These are phyloP conservation scores for Lypha dubia DNA, from an alignment of 2,888 invertebrate genomes.

Conservation along the genomic window DNA sequence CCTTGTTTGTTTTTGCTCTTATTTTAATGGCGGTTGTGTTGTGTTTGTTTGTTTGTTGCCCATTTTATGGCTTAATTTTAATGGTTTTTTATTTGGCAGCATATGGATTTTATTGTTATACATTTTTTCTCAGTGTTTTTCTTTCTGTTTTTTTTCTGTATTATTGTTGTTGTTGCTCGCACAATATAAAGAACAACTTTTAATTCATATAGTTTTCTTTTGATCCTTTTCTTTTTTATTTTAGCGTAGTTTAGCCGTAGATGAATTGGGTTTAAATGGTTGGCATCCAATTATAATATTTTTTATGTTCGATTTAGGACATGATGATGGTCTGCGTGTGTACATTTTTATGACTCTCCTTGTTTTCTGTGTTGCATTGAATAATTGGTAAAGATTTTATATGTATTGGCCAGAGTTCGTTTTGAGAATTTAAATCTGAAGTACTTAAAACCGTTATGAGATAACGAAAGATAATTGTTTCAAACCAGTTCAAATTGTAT, in stretches of 20 bases:
- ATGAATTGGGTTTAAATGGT: constrained; percentile 21
- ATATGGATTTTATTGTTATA: constrained; percentile 67
- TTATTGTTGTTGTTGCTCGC: too few relatives aligned
- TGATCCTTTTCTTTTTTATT: constrained; percentile 11
- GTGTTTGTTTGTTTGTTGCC: constrained; percentile 55
- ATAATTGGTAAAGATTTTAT: constrained; percentile 24
- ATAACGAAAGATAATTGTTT: too few relatives aligned
- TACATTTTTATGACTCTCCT: constrained; percentile 15
- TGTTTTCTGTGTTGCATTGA: constrained; percentile 8
- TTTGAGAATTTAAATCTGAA: constrained; percentile 26
- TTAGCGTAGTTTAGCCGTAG: constrained; percentile 32
- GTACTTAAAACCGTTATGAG: neutral
- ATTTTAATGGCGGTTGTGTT: constrained; percentile 20
- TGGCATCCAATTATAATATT: constrained; percentile 58
- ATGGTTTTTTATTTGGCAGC: constrained; percentile 71
- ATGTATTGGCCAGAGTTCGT: constrained; percentile 18
- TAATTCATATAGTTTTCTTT: constrained; percentile 37
- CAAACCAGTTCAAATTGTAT: too few relatives aligned
- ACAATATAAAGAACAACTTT: constrained; percentile 25
- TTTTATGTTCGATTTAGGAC: constrained; percentile 15
- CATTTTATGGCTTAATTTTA: constrained; percentile 69
- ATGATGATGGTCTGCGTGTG: neutral
- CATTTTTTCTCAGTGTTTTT: neutral
- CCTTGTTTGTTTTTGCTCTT: constrained; percentile 29
- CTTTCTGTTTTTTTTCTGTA: too few relatives aligned